phyloP scores from a whole-genome alignment of 2,113 vertebrate species.

The Vanacampus margaritifer region DNA sequence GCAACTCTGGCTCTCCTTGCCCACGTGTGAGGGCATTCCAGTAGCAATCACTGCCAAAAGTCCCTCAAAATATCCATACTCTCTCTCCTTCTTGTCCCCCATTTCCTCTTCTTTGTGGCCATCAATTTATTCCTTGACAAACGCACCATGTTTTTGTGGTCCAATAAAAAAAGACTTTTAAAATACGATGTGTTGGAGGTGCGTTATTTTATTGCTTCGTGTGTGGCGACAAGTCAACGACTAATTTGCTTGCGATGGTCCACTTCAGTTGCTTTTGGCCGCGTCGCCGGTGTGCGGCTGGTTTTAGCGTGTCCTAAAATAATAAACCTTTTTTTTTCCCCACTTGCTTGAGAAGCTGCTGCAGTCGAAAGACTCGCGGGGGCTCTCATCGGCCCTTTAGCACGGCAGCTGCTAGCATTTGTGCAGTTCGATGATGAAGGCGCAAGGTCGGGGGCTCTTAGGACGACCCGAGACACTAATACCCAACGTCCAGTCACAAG shows the following conservation, averaged over 20 bases:
- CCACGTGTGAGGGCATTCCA: conserved; percentile 21
- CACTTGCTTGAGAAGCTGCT: conserved; percentile 44
- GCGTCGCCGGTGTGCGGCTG: too few species aligned
- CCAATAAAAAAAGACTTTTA: too few species aligned
- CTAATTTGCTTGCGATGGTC: not conserved
- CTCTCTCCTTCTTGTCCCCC: too few species aligned
- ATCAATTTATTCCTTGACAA: not conserved
- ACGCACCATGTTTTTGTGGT: too few species aligned
- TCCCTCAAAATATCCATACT: too few species aligned
- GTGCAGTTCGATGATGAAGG: conserved; percentile 27
- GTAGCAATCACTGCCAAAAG: too few species aligned
- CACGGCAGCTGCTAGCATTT: conserved; percentile 35
- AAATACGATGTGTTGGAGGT: too few species aligned
- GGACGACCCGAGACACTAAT: conserved; percentile 12
- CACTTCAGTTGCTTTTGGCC: too few species aligned
- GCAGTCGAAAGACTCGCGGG: conserved; percentile 47
- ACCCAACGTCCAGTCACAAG: conserved; percentile 30
- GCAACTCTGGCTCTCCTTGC: not conserved
- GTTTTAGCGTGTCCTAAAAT: conserved; percentile 63
- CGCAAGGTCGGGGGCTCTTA: conserved; percentile 19
- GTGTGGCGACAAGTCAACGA: not conserved
- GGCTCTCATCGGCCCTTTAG: conserved; percentile 63
- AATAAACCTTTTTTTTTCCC: conserved; percentile 42
- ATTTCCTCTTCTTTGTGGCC: not conserved
- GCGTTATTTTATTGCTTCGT: not conserved